Evolutionary conservation across 1,140 invertebrate species (phyloP), one percentile per base, ranked within the genome.

Genomic region (Uloborus diversus): DNA sequence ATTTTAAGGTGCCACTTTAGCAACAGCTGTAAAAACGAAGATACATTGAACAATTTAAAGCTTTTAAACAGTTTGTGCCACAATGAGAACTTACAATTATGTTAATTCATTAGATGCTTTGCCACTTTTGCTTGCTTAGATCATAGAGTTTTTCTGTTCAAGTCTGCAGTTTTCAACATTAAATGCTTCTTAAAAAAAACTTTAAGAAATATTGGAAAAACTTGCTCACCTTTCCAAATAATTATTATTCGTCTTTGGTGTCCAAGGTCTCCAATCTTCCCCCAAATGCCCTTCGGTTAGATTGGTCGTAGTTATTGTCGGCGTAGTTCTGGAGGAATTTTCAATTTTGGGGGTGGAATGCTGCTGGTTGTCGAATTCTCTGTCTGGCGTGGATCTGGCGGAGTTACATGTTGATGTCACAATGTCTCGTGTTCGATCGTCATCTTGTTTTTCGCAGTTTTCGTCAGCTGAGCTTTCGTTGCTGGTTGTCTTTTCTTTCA

Each of bases 201-300:
- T n/a, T n/a, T n/a, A n/a, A n/a, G n/a, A n/a, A n/a, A n/a, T n/a
- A n/a, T n/a, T n/a, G n/a, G n/a, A n/a, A n/a, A n/a, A n/a, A 0
- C 23, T 53, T 14, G 13, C 49, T 53, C n/a, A 79, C 65, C 76
- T 79, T 25, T 79, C 76, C 32, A 78, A 35, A 14, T 79, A 79
- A 25, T 68, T 69, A 28, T 69, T 68, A 17, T 79, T 79, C 35
- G 35, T 69, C 49, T 79, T 79, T 1, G 76, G 76, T 0, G 76
- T 79, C 76, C 76, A 79, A 7, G 76, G 76, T 33, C 53, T 57
- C 76, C 76, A 79, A 2, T 79, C 76, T 47, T 69, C 64, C 7
- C 69, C 64, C 1, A 79, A 42, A 35, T 79, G 76, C 5, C 76
- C 76, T 37, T 79, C 76, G 9, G 76, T 79, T 1, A 79, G 56